phyloP scores from a whole-genome alignment of 2,888 invertebrate genomes.

The Drosophila atroscutellata region DNA sequence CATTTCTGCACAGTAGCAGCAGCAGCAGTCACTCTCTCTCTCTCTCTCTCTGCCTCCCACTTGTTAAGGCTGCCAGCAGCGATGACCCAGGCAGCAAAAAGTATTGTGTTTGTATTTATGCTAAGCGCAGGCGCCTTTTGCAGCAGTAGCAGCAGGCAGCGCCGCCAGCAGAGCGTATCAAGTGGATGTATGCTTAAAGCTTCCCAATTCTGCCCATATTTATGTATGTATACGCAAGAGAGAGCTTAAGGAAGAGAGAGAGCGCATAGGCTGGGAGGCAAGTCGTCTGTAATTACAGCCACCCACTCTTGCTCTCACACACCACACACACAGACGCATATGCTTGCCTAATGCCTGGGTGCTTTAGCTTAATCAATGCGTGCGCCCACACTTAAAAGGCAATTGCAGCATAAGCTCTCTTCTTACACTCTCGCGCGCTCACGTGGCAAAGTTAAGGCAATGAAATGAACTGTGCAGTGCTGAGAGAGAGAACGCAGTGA shows the following conservation, averaged over 20 bases:
- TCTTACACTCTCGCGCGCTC: constrained; percentile 16
- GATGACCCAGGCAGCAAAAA: constrained; percentile 33
- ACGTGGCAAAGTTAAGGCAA: constrained; percentile 32
- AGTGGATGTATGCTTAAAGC: constrained; percentile 27
- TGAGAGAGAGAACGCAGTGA: background rate
- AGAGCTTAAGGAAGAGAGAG: constrained; percentile 10
- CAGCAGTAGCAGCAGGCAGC: constrained; percentile 6
- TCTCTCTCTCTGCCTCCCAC: constrained; percentile 23
- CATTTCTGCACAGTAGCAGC: constrained; percentile 59
- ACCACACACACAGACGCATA: constrained; percentile 8
- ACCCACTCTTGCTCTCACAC: constrained; percentile 34
- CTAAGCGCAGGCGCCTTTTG: constrained; percentile 51
- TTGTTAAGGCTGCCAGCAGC: constrained; percentile 19
- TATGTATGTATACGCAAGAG: constrained; percentile 65
- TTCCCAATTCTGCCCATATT: constrained; percentile 44
- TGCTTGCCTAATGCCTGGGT: constrained; percentile 10
- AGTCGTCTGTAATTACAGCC: constrained; percentile 32
- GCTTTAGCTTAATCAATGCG: constrained; percentile 41
- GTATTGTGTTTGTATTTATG: constrained; percentile 48
- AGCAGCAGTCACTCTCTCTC: constrained; percentile 18
- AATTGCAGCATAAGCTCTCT: constrained; percentile 58
- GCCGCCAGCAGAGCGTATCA: constrained; percentile 18
- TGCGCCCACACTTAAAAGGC: constrained; percentile 38
- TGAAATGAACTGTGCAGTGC: constrained; percentile 30
- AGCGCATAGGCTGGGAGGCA: constrained; percentile 29